These are phyloP conservation scores for Eublepharis macularius DNA, from an alignment of 2,113 vertebrate genomes.

Conservation along the genomic window DNA sequence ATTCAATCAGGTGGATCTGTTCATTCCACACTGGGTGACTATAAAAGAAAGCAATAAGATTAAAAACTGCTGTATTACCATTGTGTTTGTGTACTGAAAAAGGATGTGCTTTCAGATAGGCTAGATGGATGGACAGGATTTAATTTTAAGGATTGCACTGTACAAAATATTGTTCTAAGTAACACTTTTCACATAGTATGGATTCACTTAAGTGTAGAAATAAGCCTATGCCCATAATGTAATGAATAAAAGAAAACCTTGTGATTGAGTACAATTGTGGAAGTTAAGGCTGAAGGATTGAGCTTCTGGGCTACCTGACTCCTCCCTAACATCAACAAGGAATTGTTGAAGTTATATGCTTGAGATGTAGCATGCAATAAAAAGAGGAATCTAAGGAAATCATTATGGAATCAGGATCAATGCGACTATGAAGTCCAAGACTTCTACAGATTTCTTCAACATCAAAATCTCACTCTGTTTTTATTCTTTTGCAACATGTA, in stretches of 20 bases:
- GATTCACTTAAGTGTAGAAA: background rate
- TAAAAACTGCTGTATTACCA: background rate
- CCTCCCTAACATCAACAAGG: no score
- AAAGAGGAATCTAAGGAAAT: background rate
- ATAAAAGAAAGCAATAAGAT: background rate
- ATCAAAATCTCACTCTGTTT: background rate
- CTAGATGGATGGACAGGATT: background rate
- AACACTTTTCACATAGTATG: background rate
- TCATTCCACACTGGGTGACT: background rate
- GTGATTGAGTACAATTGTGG: background rate
- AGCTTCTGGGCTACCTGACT: background rate
- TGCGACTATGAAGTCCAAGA: background rate
- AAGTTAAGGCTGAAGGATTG: background rate
- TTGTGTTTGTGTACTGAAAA: background rate
- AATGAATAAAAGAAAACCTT: background rate
- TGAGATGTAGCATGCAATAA: background rate
- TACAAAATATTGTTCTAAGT: background rate
- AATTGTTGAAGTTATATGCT: background rate
- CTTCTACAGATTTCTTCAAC: background rate
- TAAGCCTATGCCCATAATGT: background rate
- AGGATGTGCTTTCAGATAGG: background rate
- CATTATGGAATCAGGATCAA: background rate
- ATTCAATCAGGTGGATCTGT: slow-evolving; percentile 18
- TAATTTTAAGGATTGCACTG: background rate
- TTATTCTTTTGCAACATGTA: background rate